Conservation (phyloP, 2,888 invertebrate species). For the Platypus cylindrus region DNA sequence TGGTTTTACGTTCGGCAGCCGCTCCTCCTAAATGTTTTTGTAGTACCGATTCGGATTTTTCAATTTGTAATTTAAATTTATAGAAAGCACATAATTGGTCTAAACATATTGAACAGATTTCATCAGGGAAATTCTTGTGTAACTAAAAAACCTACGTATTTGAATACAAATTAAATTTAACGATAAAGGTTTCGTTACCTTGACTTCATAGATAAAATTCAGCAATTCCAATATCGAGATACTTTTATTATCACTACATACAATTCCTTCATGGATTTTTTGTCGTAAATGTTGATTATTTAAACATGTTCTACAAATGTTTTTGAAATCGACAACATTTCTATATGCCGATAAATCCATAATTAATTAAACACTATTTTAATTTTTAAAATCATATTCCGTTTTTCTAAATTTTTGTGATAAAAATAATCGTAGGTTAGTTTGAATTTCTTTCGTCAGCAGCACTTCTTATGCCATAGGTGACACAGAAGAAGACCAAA, state of each 20-base stretch:
- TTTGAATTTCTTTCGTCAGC: too few relatives aligned
- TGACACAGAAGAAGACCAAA: too few relatives aligned
- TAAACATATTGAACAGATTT: constrained; percentile 23
- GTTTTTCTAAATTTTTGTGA: too few relatives aligned
- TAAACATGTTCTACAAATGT: constrained; percentile 14
- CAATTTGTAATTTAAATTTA: constrained; percentile 25
- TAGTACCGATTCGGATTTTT: constrained; percentile 18
- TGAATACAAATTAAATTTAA: not conserved
- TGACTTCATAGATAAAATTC: constrained; percentile 15
- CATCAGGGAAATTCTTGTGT: constrained; percentile 16
- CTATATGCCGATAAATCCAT: constrained; percentile 14
- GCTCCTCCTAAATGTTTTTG: constrained; percentile 14
- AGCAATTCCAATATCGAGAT: constrained; percentile 17
- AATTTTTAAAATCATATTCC: too few relatives aligned
- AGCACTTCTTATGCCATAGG: too few relatives aligned
- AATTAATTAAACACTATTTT: too few relatives aligned
- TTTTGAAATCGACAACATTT: constrained; percentile 14
- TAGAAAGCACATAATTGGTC: constrained; percentile 21
- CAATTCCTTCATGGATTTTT: constrained; percentile 17
- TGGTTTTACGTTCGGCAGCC: too few relatives aligned
- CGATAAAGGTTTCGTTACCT: constrained; percentile 11
- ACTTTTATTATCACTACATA: constrained; percentile 14
- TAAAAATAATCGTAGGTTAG: too few relatives aligned
- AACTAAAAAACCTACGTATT: constrained; percentile 18
- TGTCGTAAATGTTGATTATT: constrained; percentile 12